Base-by-base conservation (phyloP, 2,797 vertebrate species). In the Triplophysa bombifrons region DNA sequence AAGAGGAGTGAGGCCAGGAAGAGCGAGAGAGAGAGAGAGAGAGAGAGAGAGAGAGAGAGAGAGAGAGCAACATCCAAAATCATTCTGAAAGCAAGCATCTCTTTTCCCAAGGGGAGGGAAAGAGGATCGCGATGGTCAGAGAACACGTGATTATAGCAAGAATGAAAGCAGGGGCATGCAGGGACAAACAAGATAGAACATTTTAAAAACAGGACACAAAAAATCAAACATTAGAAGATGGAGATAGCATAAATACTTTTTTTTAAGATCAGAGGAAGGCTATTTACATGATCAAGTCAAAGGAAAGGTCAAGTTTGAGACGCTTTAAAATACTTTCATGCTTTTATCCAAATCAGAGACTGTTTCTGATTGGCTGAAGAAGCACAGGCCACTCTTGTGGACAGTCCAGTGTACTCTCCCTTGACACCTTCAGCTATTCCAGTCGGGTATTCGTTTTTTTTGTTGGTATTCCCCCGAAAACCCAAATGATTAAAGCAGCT, bases 1-100 rank as follows among this genome's bases (percentile, higher is more conserved):
- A 68, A 80, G 86, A 81, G 74, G 73, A 51, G 78, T 79, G 30
- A 56, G 82, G 64, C 80, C 74, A 75, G 67, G 50, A 27, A 72
- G 41, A 44, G 41, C 4, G 41, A 44, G 41, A 11, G 44, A 46
- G 44, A 46, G 44, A 13, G 44, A 12, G 44, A 46, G 44, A 46
- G 44, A 46, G 44, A 46, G 44, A 46, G 44, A 46, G 44, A 46
- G 44, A 46, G 44, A 46, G 44, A 46, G 44, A 46, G 44, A 46
- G 44, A 46, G 44, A 46, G 44, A 46, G 44, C 30, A 30, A 30
- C 30, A 30, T 30, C 27, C 3, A 72, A 12, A 46, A 12, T 46
- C 34, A 41, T 41, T 41, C 9, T 41, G 41, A 41, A 48, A 48
- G 46, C 46, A 16, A 48, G 46, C 46, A 48, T 48, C 46, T 48